phyloP scores from a whole-genome alignment of 1,140 invertebrate species.

The Drosophila prosaltans region DNA sequence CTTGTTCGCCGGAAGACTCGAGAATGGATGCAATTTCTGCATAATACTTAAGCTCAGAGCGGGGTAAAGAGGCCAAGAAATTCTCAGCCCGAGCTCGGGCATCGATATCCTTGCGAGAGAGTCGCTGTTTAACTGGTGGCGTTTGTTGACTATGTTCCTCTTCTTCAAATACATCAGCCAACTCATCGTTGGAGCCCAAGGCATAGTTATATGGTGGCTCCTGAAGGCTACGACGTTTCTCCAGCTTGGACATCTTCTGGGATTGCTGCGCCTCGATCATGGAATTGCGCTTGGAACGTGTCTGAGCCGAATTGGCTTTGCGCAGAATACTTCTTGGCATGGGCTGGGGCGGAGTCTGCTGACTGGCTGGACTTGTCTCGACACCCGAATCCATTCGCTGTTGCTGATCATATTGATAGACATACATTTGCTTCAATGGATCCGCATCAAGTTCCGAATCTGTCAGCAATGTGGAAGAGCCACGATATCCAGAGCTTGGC shows the following conservation, averaged over 20 bases:
- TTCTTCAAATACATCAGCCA: slow-evolving; percentile 86
- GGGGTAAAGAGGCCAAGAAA: slow-evolving; percentile 75
- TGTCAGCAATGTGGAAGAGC: slow-evolving; percentile 91
- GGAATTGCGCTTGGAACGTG: slow-evolving; percentile 88
- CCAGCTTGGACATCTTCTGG: slow-evolving; percentile 84
- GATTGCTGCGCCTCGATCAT: slow-evolving; percentile 90
- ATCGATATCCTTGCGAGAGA: slow-evolving; percentile 84
- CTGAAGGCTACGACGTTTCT: slow-evolving; percentile 88
- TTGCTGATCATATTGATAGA: slow-evolving; percentile 91
- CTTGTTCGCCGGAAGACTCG: slow-evolving; percentile 87
- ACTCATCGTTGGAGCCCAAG: slow-evolving; percentile 83
- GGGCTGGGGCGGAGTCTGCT: slow-evolving; percentile 84
- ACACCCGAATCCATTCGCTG: slow-evolving; percentile 81
- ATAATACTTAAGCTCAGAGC: slow-evolving; percentile 82
- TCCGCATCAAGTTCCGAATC: slow-evolving; percentile 88
- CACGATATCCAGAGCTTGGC: slow-evolving; percentile 92
- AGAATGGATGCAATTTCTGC: slow-evolving; percentile 86
- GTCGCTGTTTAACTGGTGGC: slow-evolving; percentile 83
- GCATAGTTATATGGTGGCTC: slow-evolving; percentile 89
- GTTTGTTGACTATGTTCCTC: slow-evolving; percentile 82
- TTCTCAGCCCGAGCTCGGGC: slow-evolving; percentile 75
- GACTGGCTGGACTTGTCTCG: slow-evolving; percentile 64
- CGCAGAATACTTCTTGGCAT: slow-evolving; percentile 82
- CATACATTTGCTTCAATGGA: slow-evolving; percentile 85
- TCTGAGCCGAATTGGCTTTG: slow-evolving; percentile 71